phyloP scores from a whole-genome alignment of 2,797 vertebrate genomes.

The Anabacerthia variegaticeps region DNA sequence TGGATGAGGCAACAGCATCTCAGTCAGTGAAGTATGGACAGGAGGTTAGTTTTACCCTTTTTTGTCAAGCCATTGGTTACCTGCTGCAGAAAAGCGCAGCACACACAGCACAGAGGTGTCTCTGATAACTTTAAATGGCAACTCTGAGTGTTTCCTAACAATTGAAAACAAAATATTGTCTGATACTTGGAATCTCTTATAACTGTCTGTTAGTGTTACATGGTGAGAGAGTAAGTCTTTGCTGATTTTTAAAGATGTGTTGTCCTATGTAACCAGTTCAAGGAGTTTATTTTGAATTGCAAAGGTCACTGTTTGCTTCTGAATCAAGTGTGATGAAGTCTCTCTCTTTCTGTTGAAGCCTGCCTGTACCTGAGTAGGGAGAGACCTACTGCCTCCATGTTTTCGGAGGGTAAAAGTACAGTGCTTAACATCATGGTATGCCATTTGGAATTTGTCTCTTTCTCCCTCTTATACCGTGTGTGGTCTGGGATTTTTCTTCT shows the following conservation, averaged over 20 bases:
- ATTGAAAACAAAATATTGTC: background rate
- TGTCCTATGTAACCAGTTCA: background rate
- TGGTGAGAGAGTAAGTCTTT: background rate
- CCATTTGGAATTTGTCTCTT: slow-evolving; percentile 69
- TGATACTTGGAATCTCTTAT: background rate
- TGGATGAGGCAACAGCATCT: slow-evolving; percentile 83
- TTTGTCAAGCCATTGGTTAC: background rate
- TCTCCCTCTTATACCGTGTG: slow-evolving; percentile 59
- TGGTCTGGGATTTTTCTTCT: background rate
- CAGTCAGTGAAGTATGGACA: slow-evolving; percentile 81
- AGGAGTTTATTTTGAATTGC: background rate
- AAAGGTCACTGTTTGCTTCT: slow-evolving; percentile 46
- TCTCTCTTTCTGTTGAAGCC: slow-evolving; percentile 79
- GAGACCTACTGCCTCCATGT: slow-evolving; percentile 72
- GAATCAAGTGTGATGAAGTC: slow-evolving; percentile 71
- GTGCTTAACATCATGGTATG: slow-evolving; percentile 75
- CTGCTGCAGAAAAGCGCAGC: background rate
- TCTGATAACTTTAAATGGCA: background rate
- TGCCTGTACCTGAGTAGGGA: slow-evolving; percentile 74
- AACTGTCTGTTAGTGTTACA: background rate
- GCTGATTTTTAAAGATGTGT: background rate
- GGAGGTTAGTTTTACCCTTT: slow-evolving; percentile 82
- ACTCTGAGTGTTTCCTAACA: background rate
- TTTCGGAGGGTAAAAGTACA: slow-evolving; percentile 78
- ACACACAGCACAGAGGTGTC: rapidly evolving